These are phyloP conservation scores for Anarhynchus alexandrinus DNA, from an alignment of 2,113 vertebrate species.

Conservation along the genomic window DNA sequence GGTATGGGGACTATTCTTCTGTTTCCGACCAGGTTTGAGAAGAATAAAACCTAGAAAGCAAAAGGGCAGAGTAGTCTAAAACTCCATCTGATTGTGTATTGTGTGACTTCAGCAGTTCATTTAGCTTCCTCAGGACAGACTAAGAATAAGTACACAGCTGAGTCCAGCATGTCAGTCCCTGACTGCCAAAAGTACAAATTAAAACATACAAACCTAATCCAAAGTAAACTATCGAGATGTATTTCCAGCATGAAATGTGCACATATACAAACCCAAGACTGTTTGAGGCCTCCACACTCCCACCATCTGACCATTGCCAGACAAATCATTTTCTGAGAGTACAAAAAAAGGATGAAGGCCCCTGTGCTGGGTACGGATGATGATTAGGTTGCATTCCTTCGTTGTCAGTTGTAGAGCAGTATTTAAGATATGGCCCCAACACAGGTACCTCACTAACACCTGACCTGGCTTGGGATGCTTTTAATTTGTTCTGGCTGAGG, in stretches of 20 bases:
- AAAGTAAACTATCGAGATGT: conserved; percentile 5
- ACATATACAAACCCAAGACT: background rate
- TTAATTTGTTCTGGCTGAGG: background rate
- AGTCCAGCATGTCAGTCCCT: background rate
- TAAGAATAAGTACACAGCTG: background rate
- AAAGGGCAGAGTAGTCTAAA: background rate
- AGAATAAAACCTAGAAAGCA: background rate
- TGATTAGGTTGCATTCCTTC: background rate
- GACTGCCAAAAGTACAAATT: conserved; percentile 18
- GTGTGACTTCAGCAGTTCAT: conserved; percentile 20
- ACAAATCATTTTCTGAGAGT: background rate
- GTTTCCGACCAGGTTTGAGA: background rate
- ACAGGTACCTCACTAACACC: background rate
- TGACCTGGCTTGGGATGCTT: background rate
- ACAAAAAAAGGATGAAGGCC: background rate
- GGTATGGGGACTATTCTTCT: background rate
- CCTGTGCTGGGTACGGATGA: background rate
- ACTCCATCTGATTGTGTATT: background rate
- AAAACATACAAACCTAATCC: conserved; percentile 6
- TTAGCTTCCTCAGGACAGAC: background rate
- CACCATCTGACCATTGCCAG: background rate
- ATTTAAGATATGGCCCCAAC: background rate
- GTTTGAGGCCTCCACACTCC: background rate
- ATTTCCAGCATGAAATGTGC: background rate
- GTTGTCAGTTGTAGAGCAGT: background rate